Evolutionary conservation across 2,888 invertebrate species (phyloP).

Genomic region (Rhynchonema sp.): DNA sequence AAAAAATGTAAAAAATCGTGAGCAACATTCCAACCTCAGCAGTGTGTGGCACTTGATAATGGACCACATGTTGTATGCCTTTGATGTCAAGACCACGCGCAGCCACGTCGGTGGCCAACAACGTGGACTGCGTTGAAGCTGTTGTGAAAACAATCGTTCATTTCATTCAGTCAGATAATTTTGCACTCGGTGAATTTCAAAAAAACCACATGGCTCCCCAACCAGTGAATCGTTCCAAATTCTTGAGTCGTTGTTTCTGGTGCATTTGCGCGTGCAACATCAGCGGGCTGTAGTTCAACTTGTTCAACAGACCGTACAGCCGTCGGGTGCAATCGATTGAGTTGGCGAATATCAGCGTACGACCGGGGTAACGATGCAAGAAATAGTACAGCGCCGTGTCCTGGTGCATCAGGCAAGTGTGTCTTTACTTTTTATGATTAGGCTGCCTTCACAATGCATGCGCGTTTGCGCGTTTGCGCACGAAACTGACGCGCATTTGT

Average conservation of each 20-base stretch:
- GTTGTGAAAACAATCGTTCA: no score
- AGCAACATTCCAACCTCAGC: conserved; percentile 46
- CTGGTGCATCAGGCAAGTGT: no score
- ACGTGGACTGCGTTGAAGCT: conserved; percentile 50
- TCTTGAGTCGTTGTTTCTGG: conserved; percentile 75
- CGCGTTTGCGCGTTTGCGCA: no score
- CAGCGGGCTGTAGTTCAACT: conserved; percentile 39
- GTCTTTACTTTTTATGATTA: no score
- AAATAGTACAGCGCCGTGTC: conserved; percentile 84
- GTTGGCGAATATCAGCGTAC: conserved; percentile 66
- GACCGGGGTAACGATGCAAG: conserved; percentile 57
- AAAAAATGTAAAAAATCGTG: neutral
- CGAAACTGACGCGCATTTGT: no score
- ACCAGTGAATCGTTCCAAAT: conserved; percentile 55
- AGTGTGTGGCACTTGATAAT: conserved; percentile 85
- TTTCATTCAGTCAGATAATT: no score
- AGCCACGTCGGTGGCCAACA: conserved; percentile 85
- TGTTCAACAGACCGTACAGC: conserved; percentile 31
- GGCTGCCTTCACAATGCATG: no score
- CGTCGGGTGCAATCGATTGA: conserved; percentile 72
- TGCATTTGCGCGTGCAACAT: conserved; percentile 51
- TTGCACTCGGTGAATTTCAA: neutral
- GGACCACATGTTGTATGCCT: conserved; percentile 75
- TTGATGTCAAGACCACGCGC: conserved; percentile 90
- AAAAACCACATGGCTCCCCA: neutral